Evolutionary conservation across 1,140 invertebrate species (phyloP).

Genomic region (Chrysoperla carnea): DNA sequence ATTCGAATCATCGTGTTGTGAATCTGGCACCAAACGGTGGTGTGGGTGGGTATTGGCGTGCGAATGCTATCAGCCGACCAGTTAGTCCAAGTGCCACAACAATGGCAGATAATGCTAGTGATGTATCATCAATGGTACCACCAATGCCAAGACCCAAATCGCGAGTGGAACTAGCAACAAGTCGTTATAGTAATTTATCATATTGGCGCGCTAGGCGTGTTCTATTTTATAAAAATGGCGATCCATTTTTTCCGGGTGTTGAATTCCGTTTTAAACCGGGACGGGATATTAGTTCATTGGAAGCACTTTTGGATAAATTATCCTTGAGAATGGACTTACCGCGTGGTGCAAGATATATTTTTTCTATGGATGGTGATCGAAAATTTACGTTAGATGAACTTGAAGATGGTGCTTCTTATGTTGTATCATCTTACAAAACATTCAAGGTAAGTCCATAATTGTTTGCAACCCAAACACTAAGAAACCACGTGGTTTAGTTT

Average conservation of each 20-base stretch:
- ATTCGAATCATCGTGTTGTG: conserved; percentile 1
- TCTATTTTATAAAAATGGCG: conserved; percentile 85
- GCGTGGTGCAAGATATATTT: conserved; percentile 72
- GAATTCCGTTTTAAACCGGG: conserved; percentile 79
- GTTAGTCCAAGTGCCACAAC: conserved; percentile 20
- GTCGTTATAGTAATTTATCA: conserved; percentile 58
- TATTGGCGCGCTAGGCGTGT: conserved; percentile 75
- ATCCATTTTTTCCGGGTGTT: conserved; percentile 76
- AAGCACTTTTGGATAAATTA: conserved; percentile 67
- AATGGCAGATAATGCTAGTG: conserved; percentile 36
- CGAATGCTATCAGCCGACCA: conserved; percentile 32
- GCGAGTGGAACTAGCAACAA: conserved; percentile 28
- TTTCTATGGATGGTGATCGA: conserved; percentile 73
- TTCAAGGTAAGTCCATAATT: conserved; percentile 53
- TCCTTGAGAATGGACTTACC: conserved; percentile 67
- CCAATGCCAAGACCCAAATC: conserved; percentile 26
- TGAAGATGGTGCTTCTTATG: conserved; percentile 76
- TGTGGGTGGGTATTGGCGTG: conserved; percentile 34
- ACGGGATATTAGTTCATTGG: conserved; percentile 70
- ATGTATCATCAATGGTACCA: conserved; percentile 20
- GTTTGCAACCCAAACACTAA: not conserved
- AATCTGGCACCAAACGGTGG: conserved; percentile 20
- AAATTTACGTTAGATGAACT: conserved; percentile 72
- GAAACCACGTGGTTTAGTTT: not conserved
- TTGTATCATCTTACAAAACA: conserved; percentile 80